phyloP scores from a whole-genome alignment of 2,797 vertebrate species.

The Pseudocheirus occidentalis region DNA sequence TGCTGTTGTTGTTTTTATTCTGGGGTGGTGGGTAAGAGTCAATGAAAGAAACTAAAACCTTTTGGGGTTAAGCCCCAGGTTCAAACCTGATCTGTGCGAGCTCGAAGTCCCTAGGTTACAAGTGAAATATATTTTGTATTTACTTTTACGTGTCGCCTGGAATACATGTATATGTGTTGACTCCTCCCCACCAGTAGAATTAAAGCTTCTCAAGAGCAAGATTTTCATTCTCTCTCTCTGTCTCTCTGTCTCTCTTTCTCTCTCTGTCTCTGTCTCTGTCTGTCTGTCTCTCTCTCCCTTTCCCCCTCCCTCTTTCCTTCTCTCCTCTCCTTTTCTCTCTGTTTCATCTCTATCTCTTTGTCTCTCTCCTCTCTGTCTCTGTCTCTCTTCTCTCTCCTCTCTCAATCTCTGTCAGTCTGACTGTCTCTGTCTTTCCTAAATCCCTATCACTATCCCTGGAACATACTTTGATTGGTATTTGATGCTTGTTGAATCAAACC shows the following conservation, averaged over 20 bases:
- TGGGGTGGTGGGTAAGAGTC: neutral
- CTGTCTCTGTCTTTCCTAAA: neutral
- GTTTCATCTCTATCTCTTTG: too few species aligned
- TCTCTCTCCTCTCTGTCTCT: neutral
- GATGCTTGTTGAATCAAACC: neutral
- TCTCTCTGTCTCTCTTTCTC: too few species aligned
- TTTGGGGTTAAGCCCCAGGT: neutral
- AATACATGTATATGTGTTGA: neutral
- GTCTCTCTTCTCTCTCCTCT: neutral
- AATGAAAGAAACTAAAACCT: neutral
- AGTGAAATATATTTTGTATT: neutral
- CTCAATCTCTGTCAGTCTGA: neutral
- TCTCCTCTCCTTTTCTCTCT: neutral
- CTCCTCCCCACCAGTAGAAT: neutral
- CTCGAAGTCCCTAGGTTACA: neutral
- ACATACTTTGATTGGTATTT: neutral
- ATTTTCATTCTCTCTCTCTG: too few species aligned
- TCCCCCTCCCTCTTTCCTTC: accelerated
- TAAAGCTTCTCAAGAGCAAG: neutral
- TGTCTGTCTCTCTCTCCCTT: neutral
- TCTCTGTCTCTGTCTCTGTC: accelerated
- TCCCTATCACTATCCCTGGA: neutral
- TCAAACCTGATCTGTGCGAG: neutral
- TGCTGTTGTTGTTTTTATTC: neutral
- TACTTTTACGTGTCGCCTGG: neutral